These are phyloP conservation scores for Cacoxenus indagator DNA, from an alignment of 2,888 invertebrate genomes.

Conservation along the genomic window DNA sequence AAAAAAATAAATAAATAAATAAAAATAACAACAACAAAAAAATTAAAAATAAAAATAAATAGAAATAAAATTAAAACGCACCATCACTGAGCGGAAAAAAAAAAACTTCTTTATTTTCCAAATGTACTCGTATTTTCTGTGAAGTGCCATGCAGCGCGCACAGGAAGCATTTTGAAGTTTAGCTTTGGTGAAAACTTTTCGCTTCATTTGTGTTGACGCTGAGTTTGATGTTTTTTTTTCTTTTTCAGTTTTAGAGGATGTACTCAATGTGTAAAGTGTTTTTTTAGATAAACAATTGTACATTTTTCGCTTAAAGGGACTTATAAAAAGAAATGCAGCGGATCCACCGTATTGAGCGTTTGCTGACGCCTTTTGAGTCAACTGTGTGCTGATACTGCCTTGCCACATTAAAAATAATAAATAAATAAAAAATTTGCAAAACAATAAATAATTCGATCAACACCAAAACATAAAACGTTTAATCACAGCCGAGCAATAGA, in stretches of 20 bases:
- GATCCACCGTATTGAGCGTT: no score
- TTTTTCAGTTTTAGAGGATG: background rate
- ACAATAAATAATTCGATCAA: constrained; percentile 7
- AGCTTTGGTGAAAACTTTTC: background rate
- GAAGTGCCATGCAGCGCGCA: background rate
- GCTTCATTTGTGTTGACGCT: background rate
- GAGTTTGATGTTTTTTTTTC: background rate
- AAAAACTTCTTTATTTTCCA: constrained; percentile 9
- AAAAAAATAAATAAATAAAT: background rate
- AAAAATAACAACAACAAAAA: background rate
- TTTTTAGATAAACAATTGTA: no score
- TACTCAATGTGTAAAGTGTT: background rate
- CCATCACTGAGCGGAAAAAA: constrained; percentile 19
- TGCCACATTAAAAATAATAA: background rate
- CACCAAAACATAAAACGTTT: constrained; percentile 1
- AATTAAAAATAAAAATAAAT: constrained; percentile 5
- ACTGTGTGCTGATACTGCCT: background rate
- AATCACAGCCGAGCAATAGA: background rate
- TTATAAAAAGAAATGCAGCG: no score
- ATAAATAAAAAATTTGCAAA: background rate
- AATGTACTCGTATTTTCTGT: background rate
- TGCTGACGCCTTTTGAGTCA: no score
- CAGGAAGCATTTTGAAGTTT: background rate
- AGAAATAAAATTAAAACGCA: constrained; percentile 16
- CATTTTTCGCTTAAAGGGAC: no score